Percentiles rank a stretch among this genome's conserved stretches.
Conservation (phyloP, 2,113 vertebrate genomes). For the Pipra filicauda region DNA sequence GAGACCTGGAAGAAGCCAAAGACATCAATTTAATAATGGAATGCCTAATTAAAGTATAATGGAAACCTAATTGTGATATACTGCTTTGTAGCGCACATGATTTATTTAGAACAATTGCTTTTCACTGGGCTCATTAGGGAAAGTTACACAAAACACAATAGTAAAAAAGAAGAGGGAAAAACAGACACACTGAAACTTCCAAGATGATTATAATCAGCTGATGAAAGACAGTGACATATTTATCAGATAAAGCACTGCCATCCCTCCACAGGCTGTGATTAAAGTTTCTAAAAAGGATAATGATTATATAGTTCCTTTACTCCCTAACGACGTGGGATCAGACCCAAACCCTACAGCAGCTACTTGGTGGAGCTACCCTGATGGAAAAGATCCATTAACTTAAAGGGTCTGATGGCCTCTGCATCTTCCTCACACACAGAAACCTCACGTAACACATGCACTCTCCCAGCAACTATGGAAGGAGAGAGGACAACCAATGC, state of each 20-base stretch:
- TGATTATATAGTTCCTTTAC: not conserved
- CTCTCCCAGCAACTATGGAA: not conserved
- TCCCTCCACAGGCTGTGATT: not conserved
- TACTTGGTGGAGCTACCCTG: not conserved
- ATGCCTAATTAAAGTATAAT: conserved; percentile 78
- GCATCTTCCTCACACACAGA: not conserved
- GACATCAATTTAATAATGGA: conserved; percentile 74
- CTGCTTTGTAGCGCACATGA: conserved; percentile 64
- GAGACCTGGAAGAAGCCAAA: conserved; percentile 70
- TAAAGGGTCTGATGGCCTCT: not conserved
- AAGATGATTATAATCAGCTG: conserved; percentile 58
- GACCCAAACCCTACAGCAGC: conserved; percentile 2
- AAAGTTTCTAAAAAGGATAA: not conserved
- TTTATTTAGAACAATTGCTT: conserved; percentile 73
- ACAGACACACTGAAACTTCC: conserved; percentile 44
- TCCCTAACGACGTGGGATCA: not conserved
- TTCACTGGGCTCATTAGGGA: conserved; percentile 66
- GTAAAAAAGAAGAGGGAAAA: conserved; percentile 50
- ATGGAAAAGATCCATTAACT: not conserved
- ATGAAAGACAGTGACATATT: conserved; percentile 50
- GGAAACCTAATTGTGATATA: conserved; percentile 76
- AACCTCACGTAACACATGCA: not conserved
- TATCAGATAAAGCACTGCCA: conserved; percentile 39
- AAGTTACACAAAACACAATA: conserved; percentile 67
- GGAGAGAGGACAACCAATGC: not conserved